Percentiles rank a stretch among this genome's conserved stretches.
phyloP scores from a whole-genome alignment of 2,888 invertebrate genomes.

The Bellardia bayeri region DNA sequence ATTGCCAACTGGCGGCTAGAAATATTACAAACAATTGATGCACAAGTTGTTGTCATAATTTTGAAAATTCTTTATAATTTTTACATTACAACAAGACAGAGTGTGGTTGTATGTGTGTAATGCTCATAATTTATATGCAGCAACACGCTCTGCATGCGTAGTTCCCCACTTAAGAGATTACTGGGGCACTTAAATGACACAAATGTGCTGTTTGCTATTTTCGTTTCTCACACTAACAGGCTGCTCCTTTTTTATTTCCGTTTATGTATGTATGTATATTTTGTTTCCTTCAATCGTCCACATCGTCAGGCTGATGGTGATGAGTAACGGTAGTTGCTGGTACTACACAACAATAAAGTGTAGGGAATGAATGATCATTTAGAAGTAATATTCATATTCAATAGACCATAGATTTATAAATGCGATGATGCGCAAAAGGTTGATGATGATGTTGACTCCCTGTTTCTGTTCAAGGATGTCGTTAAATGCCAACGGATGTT shows the following conservation, averaged over 20 bases:
- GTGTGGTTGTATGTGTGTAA: constrained; percentile 42
- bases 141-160: constrained; percentile 74
- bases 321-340: constrained; percentile 25
- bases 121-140: constrained; percentile 75
- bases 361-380: constrained; percentile 48
- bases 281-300: constrained; percentile 5
- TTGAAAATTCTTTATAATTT: constrained; percentile 49
- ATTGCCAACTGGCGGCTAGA: constrained; percentile 5
- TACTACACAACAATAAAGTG: neutral
- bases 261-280: neutral
- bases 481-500: constrained; percentile 72
- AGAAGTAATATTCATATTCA: constrained; percentile 33
- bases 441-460: constrained; percentile 61
- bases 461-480: constrained; percentile 65
- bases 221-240: constrained; percentile 7
- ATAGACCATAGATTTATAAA: constrained; percentile 58
- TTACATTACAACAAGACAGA: constrained; percentile 7
- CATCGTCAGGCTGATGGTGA: constrained; percentile 7
- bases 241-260: constrained; percentile 34
- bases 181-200: constrained; percentile 71
- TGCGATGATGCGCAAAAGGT: constrained; percentile 63
- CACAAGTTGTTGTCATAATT: constrained; percentile 57
- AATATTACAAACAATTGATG: constrained; percentile 30
- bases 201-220: constrained; percentile 59
- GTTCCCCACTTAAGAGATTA: constrained; percentile 75